Conservation (phyloP, 2,888 invertebrate species). For the Rhynchonema sp. region DNA sequence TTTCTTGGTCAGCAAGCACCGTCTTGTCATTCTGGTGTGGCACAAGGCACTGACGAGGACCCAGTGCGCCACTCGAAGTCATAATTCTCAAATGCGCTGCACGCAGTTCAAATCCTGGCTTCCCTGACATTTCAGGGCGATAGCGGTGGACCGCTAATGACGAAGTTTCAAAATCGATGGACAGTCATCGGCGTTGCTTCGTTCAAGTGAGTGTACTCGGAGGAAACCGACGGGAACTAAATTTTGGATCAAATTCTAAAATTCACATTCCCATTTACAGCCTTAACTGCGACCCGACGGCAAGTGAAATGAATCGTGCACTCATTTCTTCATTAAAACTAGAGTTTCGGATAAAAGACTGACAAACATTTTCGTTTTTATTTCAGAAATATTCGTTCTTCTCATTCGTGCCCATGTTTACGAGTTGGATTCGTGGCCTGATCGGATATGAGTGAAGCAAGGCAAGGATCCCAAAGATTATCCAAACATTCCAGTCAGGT, state of each 20-base stretch:
- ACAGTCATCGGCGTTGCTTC: background rate
- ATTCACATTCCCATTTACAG: background rate
- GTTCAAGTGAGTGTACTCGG: background rate
- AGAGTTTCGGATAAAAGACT: too few relatives aligned
- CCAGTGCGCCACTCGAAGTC: too few relatives aligned
- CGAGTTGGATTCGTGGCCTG: background rate
- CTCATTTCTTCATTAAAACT: too few relatives aligned
- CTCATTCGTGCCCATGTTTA: background rate
- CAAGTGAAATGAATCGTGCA: too few relatives aligned
- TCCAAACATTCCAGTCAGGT: too few relatives aligned
- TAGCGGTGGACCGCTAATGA: background rate
- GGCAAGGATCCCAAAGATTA: background rate
- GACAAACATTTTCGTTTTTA: background rate
- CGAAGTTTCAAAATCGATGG: background rate
- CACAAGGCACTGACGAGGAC: too few relatives aligned
- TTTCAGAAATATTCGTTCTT: background rate
- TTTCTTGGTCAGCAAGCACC: too few relatives aligned
- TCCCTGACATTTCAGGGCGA: background rate
- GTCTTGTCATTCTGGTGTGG: too few relatives aligned
- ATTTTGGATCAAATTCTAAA: background rate
- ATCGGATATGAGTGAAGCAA: too few relatives aligned
- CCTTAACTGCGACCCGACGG: background rate
- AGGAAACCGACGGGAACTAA: too few relatives aligned
- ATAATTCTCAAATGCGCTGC: too few relatives aligned
- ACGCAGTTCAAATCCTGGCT: background rate